Conservation (phyloP, 2,797 vertebrate species). For the Stomatorhinus walkeri region DNA sequence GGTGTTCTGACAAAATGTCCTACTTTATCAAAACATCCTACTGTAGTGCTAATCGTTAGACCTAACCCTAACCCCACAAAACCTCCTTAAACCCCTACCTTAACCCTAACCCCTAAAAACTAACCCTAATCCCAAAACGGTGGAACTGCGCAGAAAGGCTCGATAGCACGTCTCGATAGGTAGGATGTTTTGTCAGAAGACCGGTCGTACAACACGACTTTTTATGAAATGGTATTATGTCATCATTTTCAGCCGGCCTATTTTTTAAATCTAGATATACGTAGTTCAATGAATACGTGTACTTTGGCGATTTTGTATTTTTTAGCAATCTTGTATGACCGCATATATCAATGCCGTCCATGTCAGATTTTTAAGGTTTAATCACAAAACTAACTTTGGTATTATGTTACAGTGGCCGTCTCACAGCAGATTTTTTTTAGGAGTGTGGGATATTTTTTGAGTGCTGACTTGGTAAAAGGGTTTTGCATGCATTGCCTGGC, state of each 20-base stretch:
- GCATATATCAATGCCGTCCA: no score
- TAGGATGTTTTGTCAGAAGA: no score
- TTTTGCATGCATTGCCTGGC: slow-evolving; percentile 1
- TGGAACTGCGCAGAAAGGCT: no score
- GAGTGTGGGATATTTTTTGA: not conserved
- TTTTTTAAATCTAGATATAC: not conserved
- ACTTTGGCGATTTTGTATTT: not conserved
- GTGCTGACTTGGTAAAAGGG: slow-evolving; percentile 14
- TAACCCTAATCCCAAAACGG: no score
- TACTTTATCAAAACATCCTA: no score
- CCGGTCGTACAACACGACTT: not conserved
- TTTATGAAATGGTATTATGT: not conserved
- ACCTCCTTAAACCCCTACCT: no score
- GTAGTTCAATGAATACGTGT: not conserved
- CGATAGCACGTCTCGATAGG: no score
- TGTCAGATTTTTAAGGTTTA: not conserved
- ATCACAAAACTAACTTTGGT: not conserved
- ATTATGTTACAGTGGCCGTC: not conserved
- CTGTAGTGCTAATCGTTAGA: no score
- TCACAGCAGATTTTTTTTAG: not conserved
- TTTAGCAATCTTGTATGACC: not conserved
- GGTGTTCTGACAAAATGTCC: no score
- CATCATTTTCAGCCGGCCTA: not conserved
- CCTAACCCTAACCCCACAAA: no score
- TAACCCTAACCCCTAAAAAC: no score